These are phyloP conservation scores for Hippoglossus stenolepis DNA, from an alignment of 2,113 vertebrate genomes.

Conservation along the genomic window DNA sequence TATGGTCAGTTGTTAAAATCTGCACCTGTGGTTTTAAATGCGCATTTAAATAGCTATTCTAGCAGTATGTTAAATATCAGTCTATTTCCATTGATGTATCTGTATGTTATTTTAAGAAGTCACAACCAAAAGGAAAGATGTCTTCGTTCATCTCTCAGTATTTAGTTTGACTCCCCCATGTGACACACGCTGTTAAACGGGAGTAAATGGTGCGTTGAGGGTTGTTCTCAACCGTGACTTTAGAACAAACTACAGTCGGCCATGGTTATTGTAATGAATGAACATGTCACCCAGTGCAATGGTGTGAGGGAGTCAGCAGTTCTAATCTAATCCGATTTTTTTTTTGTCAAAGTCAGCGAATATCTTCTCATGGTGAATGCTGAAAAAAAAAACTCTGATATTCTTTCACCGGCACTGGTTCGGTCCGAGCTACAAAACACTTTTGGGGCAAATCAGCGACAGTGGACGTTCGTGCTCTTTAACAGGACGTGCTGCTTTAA, in stretches of 20 bases:
- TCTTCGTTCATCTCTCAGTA: neutral
- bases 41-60: no score
- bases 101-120: no score
- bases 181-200: neutral
- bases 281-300: neutral
- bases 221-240: neutral
- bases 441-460: neutral
- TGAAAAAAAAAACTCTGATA: neutral
- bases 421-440: neutral
- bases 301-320: no score
- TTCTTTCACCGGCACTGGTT: neutral
- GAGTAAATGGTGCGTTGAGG: neutral
- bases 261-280: neutral
- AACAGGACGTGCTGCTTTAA: no score
- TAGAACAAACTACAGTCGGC: neutral
- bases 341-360: neutral
- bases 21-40: no score
- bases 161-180: neutral
- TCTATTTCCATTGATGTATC: neutral
- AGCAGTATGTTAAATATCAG: neutral
- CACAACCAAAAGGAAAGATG: no score
- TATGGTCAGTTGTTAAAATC: no score
- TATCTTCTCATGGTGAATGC: neutral
- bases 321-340: neutral
- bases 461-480: neutral